Conservation (phyloP, 2,113 vertebrate genomes). For the Equus quagga region DNA sequence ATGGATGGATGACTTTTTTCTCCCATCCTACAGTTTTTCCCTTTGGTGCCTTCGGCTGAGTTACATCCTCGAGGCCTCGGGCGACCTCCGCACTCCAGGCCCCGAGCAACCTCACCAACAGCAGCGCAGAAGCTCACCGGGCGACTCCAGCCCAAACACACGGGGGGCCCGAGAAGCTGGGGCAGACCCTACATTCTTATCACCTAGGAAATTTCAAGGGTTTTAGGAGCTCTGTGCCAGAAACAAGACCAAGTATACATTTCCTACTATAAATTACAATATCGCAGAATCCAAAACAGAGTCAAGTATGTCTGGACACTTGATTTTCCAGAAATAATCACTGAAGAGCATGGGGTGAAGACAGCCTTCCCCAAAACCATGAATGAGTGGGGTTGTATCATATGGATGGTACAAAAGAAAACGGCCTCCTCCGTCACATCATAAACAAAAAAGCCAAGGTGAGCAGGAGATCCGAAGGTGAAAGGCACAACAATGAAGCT, state of each 20-base stretch:
- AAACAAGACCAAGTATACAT: neutral
- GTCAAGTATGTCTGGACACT: rapidly evolving
- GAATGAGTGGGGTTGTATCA: neutral
- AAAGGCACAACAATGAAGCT: neutral
- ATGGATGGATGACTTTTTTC: conserved; percentile 93
- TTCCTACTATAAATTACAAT: neutral
- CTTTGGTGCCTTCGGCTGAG: conserved; percentile 92
- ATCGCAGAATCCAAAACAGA: neutral
- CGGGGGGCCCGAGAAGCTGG: too few species aligned
- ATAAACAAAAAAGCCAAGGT: neutral
- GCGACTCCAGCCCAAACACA: too few species aligned
- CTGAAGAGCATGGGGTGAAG: neutral
- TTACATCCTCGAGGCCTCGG: too few species aligned
- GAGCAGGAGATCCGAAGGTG: too few species aligned
- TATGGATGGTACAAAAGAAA: neutral
- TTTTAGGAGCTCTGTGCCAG: neutral
- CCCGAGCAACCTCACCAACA: too few species aligned
- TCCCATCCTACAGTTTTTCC: conserved; percentile 87
- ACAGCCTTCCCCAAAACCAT: neutral
- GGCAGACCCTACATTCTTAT: too few species aligned
- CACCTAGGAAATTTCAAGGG: neutral
- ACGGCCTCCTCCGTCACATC: rapidly evolving
- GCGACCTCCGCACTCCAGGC: too few species aligned
- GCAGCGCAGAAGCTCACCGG: too few species aligned
- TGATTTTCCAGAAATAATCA: neutral